phyloP scores from a whole-genome alignment of 2,797 vertebrate species.

The Myotis findleyi region DNA sequence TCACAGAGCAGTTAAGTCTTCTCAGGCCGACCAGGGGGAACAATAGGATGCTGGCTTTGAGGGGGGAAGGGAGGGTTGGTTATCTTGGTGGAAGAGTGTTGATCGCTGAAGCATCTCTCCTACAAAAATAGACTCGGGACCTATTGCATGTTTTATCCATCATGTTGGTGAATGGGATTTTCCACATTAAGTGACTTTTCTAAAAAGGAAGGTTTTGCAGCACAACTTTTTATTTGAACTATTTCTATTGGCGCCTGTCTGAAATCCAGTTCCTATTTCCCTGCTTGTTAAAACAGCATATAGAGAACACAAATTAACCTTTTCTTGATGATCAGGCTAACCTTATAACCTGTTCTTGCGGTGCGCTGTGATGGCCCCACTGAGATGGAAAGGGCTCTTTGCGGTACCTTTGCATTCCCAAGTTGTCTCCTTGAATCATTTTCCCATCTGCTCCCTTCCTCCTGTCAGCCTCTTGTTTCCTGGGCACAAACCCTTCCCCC shows the following conservation, averaged over 20 bases:
- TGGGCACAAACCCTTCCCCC: background rate
- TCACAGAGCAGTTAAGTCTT: background rate
- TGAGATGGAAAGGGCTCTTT: background rate
- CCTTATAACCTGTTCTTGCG: background rate
- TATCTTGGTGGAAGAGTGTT: background rate
- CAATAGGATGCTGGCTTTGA: background rate
- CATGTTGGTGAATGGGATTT: background rate
- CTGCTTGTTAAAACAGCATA: constrained; percentile 42
- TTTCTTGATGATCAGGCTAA: constrained; percentile 50
- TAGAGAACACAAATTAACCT: constrained; percentile 37
- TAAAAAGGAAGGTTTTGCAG: background rate
- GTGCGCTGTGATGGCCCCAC: background rate
- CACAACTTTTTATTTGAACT: background rate
- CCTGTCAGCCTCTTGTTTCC: background rate
- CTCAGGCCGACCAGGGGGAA: background rate
- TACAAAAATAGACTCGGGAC: background rate
- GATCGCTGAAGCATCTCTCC: background rate
- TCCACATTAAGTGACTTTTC: constrained; percentile 23
- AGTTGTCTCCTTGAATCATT: background rate
- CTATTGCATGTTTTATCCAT: background rate
- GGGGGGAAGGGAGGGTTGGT: background rate
- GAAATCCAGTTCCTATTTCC: constrained; percentile 47
- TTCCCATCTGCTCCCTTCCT: background rate
- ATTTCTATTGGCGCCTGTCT: constrained; percentile 21
- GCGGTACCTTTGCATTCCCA: background rate